Conservation (phyloP, 1,140 invertebrate genomes). For the Ostrea denselamellosa region DNA sequence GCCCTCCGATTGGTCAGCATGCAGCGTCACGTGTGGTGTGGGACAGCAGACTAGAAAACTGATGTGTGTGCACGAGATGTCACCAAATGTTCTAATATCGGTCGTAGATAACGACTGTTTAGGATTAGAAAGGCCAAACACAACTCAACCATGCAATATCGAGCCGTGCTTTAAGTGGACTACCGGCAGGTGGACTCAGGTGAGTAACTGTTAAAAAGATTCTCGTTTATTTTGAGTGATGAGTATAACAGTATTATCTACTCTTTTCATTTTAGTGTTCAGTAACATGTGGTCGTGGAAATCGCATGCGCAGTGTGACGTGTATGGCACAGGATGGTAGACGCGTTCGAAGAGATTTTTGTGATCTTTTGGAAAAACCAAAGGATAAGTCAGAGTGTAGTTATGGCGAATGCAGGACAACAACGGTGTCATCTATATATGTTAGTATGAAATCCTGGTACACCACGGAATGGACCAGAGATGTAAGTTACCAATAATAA, state of each 20-base stretch:
- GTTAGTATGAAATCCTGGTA: slow-evolving; percentile 40
- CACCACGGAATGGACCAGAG: not conserved
- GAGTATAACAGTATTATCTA: too few relatives aligned
- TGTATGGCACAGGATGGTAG: slow-evolving; percentile 38
- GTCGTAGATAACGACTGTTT: slow-evolving; percentile 42
- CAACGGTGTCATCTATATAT: not conserved
- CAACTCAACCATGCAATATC: slow-evolving; percentile 27
- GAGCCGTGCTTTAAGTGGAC: slow-evolving; percentile 41
- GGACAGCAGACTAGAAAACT: slow-evolving; percentile 44
- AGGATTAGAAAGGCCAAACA: slow-evolving; percentile 12
- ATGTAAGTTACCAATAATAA: not conserved
- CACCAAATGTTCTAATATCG: slow-evolving; percentile 3
- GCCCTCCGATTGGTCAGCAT: slow-evolving; percentile 45
- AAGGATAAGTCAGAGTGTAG: not conserved
- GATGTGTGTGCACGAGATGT: slow-evolving; percentile 46
- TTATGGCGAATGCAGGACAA: slow-evolving; percentile 15
- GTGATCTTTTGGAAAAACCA: slow-evolving; percentile 34
- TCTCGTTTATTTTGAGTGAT: not conserved
- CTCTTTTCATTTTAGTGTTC: slow-evolving; percentile 39
- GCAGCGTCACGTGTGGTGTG: slow-evolving; percentile 50
- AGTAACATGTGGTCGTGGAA: slow-evolving; percentile 46
- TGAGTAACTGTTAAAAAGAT: not conserved
- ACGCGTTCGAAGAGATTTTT: not conserved
- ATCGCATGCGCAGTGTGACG: slow-evolving; percentile 2
- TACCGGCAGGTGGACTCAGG: slow-evolving; percentile 38